Evolutionary conservation across 2,113 vertebrate species (phyloP), one percentile per base, ranked within the genome.

Genomic region (Cinclus cinclus): DNA sequence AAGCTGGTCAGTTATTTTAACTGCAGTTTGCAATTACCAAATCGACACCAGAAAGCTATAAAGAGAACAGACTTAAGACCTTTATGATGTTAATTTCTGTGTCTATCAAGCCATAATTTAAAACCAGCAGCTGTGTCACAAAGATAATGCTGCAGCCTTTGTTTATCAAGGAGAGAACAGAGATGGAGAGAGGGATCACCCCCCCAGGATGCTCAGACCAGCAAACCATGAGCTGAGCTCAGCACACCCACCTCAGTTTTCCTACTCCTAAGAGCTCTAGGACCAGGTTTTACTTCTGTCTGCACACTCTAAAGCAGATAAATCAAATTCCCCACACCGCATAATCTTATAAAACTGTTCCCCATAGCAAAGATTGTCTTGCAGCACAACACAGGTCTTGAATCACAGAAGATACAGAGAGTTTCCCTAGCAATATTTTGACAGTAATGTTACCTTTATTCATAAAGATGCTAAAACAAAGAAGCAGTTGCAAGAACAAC

Each of bases 71-170:
- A 73, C 75, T 86, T 76, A 24, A 46, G 85, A 73, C 88, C 67
- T 92, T 95, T 69, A 44, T 52, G 15, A 50, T 58, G 37, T 88
- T 80, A 87, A 96, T 93, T 93, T 76, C 82, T 52, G 28, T 52
- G 91, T 46, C 95, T 74, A 58, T 80, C 59, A 86, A 46, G 31
- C 37, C 55, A 19, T 83, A 88, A 93, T 92, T 95, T 90, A 62
- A 91, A 93, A 88, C 35, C 41, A 90, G 75, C 20, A 19, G 58
- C 82, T 42, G 30, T 90, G n/a, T 79, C 71, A 82, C 74, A 73
- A 46, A 79, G 70, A 58, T 58, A 33, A 31, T 30, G 41, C 85
- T 65, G 53, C 55, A 90, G 88, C 53, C 63, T 69, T 52, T 37
- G 15, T 83, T 78, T 58, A 49, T 33, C 58, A 44, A 0, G 35